These are phyloP conservation scores for Phenganax subtilis DNA, from an alignment of 92 coral and sea anemone species.

Conservation along the genomic window DNA sequence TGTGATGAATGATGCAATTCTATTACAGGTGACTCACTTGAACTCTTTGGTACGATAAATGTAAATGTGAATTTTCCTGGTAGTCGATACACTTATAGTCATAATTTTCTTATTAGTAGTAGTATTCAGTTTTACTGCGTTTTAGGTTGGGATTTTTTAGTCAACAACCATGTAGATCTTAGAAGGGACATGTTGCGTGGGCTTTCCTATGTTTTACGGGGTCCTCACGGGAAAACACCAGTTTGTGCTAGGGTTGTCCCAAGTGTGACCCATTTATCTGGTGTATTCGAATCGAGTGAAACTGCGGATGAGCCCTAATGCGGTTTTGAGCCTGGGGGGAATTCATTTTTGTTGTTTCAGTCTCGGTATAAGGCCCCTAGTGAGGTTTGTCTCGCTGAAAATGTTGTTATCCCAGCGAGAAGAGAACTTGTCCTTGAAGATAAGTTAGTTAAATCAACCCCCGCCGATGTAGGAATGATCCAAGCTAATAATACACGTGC, in stretches of 20 bases:
- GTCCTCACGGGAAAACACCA: slow-evolving; percentile 14
- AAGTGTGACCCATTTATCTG: neutral
- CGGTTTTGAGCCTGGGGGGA: neutral
- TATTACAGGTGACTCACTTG: slow-evolving; percentile 4
- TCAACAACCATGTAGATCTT: slow-evolving; percentile 11
- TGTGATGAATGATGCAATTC: slow-evolving; percentile 1
- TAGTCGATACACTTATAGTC: neutral
- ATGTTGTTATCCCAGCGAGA: slow-evolving; percentile 5
- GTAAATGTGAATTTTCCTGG: slow-evolving; percentile 16
- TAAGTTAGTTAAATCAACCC: slow-evolving; percentile 9
- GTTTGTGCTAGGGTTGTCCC: neutral
- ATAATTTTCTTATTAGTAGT: neutral
- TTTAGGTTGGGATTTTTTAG: slow-evolving; percentile 6
- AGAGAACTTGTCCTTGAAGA: neutral
- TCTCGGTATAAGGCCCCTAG: neutral
- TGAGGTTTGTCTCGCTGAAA: neutral
- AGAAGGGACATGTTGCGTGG: neutral
- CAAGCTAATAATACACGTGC: neutral
- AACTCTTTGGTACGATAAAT: neutral
- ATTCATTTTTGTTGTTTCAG: neutral
- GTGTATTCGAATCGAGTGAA: neutral
- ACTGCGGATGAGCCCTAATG: neutral
- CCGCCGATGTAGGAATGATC: neutral
- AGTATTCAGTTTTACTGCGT: neutral
- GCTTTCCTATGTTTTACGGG: neutral